Evolutionary conservation across 2,888 invertebrate genomes (phyloP).

Genomic region (Machimus atricapillus): DNA sequence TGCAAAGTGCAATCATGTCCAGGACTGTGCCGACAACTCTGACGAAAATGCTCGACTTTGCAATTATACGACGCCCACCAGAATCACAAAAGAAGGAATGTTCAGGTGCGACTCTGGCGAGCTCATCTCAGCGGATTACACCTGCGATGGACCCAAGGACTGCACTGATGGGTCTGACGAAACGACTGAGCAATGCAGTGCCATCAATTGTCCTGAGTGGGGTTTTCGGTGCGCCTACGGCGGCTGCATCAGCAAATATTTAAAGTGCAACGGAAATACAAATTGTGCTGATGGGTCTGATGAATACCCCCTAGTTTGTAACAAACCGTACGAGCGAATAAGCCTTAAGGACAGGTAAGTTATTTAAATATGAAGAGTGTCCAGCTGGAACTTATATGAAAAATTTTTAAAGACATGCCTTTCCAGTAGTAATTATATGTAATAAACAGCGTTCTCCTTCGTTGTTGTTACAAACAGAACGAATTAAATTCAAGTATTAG

Average conservation of each 20-base stretch:
- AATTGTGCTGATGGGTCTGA: constrained; percentile 48
- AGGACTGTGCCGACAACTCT: constrained; percentile 52
- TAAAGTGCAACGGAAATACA: constrained; percentile 60
- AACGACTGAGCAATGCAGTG: constrained; percentile 53
- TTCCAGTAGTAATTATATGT: too few relatives aligned
- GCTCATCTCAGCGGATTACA: constrained; percentile 46
- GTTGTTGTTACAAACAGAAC: too few relatives aligned
- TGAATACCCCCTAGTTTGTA: constrained; percentile 41
- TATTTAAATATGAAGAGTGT: not conserved
- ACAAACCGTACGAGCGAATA: not conserved
- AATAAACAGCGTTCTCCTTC: too few relatives aligned
- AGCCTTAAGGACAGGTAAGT: not conserved
- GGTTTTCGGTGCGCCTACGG: constrained; percentile 71
- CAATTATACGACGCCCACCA: not conserved
- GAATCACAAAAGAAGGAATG: not conserved
- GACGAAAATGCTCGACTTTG: constrained; percentile 46
- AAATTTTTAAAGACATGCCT: too few relatives aligned
- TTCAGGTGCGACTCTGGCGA: constrained; percentile 47
- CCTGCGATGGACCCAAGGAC: constrained; percentile 60
- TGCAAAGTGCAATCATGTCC: constrained; percentile 48
- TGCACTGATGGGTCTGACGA: constrained; percentile 53
- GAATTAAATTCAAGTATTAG: too few relatives aligned
- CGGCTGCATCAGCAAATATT: constrained; percentile 67
- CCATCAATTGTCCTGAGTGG: constrained; percentile 63
- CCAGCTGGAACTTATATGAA: not conserved